Evolutionary conservation across 1,140 invertebrate genomes (phyloP).

Genomic region (Gonatopus flavifemur): DNA sequence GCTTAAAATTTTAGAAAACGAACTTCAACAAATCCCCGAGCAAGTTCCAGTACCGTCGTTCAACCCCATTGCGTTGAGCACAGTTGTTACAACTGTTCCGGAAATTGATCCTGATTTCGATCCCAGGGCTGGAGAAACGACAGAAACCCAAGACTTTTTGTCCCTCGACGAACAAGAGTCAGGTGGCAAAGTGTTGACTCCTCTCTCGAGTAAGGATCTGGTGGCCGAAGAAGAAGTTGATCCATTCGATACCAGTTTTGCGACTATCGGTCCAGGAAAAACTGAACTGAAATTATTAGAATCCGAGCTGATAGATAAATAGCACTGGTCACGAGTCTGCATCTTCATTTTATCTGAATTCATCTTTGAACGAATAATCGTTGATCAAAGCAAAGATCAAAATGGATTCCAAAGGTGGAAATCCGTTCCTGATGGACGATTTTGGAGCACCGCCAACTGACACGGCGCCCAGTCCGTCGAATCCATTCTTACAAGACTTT

Average conservation of each 20-base stretch:
- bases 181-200: slow-evolving; percentile 54
- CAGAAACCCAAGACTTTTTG: slow-evolving; percentile 39
- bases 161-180: slow-evolving; percentile 38
- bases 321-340: neutral
- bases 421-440: slow-evolving; percentile 78
- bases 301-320: slow-evolving; percentile 57
- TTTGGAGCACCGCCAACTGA: slow-evolving; percentile 46
- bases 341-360: neutral
- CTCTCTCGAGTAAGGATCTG: slow-evolving; percentile 38
- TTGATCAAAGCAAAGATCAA: slow-evolving; percentile 24
- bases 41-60: slow-evolving; percentile 23
- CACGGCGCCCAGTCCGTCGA: slow-evolving; percentile 58
- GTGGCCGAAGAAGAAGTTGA: slow-evolving; percentile 57
- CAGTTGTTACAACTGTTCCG: slow-evolving; percentile 3
- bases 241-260: slow-evolving; percentile 70
- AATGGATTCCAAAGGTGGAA: slow-evolving; percentile 65
- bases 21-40: slow-evolving; percentile 60
- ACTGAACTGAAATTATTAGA: slow-evolving; percentile 65
- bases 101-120: slow-evolving; percentile 48
- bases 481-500: slow-evolving; percentile 73
- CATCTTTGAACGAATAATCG: neutral
- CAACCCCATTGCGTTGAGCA: slow-evolving; percentile 32
- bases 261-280: slow-evolving; percentile 61
- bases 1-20: slow-evolving; percentile 73
- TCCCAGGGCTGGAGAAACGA: slow-evolving; percentile 40